Base-by-base conservation (phyloP, 2,113 vertebrate species). In the Brachirus orientalis region DNA sequence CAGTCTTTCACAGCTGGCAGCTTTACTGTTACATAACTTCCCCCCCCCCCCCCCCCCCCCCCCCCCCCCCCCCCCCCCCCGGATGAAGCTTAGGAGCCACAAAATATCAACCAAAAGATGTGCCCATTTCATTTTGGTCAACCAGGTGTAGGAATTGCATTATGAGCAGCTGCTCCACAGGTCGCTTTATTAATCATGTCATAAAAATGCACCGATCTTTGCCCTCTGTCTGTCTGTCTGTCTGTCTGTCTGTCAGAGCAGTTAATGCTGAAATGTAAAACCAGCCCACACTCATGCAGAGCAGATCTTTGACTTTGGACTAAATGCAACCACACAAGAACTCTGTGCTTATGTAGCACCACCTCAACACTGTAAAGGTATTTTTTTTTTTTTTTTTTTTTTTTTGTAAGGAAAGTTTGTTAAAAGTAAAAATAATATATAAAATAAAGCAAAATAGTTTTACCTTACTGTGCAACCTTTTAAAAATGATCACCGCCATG, bases 141-240 rank as follows among this genome's bases (percentile, higher is more conserved):
- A 22, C 45, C 33, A 40, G 10, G 20, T 54, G 17, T 6, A 19
- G 19, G 62, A 18, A 38, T 0, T 33, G 51, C 53, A 47, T 7
- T 33, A 14, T 11, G 17, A 3, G 28, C 6, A 43, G 59, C 52
- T n/a, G 0, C 44, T 58, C 4, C n/a, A 52, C 16, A 8, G 41
- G 65, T 7, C 68, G 10, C 65, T 50, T 0, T 46, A 50, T 50
- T 52, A 53, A 69, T 63, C 61, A 41, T 14, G 54, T 38, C 53
- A 17, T 50, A 43, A 65, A 70, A 35, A 28, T 17, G 38, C 53
- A 16, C 60, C 1, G 76, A 53, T 35, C 76, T 72, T 72, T 80
- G 77, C 45, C 67, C 75, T 55, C 2, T 72, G 1, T 28, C 28
- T 28, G 28, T 13, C 0, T 43, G 53, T 75, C 62, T 33, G 41